Base-by-base conservation (phyloP, 2,113 vertebrate genomes). In the Rhizomys pruinosus region DNA sequence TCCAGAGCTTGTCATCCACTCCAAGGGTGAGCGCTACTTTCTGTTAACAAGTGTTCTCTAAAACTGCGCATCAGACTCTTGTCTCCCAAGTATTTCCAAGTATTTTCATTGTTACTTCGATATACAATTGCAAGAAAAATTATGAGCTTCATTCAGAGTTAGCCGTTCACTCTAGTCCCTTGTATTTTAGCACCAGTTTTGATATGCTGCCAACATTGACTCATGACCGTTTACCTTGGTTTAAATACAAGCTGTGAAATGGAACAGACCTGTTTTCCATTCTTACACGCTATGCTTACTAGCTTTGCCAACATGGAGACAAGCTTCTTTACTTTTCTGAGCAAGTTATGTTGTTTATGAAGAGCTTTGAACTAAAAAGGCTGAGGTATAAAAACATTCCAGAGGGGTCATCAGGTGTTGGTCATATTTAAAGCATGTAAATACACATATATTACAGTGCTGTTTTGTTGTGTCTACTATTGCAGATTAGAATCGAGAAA, bases 1-100 rank as follows among this genome's bases (percentile, higher is more conserved):
- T 99, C 42, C 99, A 99, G 98, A 99, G 99, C 82, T 97, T 99
- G 94, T 98, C 98, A 4, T 96, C 97, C 0, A 97, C 98, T 15
- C 99, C 99, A 13, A 98, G 99, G 98, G 99, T 99, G 98, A 98
- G 97, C 96, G 87, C 34, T 55, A 7, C 9, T 23, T 94, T 55
- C 1, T 47, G 0, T 68, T 87, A 78, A 71, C 1, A 69, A 34
- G 16, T 37, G 47, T 25, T 23, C 13, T 90, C 2, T 72, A 1
- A 34, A 25, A 19, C 77, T 87, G 8, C 44, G 20, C 25, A 57
- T 59, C 68, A 84, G 39, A 34, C 63, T 81, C 52, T 77, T 63
- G 42, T 55, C 59, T 87, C 20, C 57, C 73, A n/a, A 37, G 39
- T 64, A 72, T 74, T 76, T 23, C 32, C 29, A 72, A 3, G 0